Evolutionary conservation across 2,113 vertebrate species (phyloP), one percentile per base, ranked within the genome.

Genomic region (Labeo rohita): DNA sequence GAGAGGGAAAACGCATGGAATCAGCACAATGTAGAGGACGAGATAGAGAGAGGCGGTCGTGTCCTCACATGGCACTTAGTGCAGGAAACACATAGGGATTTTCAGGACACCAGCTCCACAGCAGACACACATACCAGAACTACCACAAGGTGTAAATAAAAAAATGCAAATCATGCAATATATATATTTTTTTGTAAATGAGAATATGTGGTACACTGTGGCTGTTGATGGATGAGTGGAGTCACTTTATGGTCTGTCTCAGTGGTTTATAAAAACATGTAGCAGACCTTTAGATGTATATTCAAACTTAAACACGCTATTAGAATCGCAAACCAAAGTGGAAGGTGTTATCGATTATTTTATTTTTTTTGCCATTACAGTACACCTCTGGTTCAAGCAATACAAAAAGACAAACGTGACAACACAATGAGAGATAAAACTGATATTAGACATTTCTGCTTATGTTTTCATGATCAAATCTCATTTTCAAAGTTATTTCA

Each of bases 361-460:
- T 90, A 89, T 92, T 93, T 90, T 16, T 10, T 3, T 2, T 94
- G 52, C 36, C 21, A 79, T 28, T 78, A 61, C 56, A 61, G 92
- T 92, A 86, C 88, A 92, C 92, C 86, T 92, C 90, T 92, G 91
- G 92, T 91, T 94, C 66, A 93, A 94, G 93, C 91, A 85, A 91
- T 89, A 92, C 89, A 92, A 86, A 92, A 90, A 36, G 65, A 86
- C 86, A 90, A 54, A 59, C 49, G 21, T 82, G 8, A 88, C 65
- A 61, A 65, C 16, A 86, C 84, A 89, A 88, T 91, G 88, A 36
- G 90, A 84, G 86, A 85, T 45, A 45, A 18, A 76, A 91, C 70
- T 6, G 13, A 70, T 70, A 61, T 54, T 77, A 34, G 76, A 50
- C 73, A 8, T 43, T 75, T 49, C 49, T 75, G 16, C 50, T 68